Evolutionary conservation across 2,888 invertebrate species (phyloP), one percentile per base, ranked within the genome.

Genomic region (Phaonia tiefii): DNA sequence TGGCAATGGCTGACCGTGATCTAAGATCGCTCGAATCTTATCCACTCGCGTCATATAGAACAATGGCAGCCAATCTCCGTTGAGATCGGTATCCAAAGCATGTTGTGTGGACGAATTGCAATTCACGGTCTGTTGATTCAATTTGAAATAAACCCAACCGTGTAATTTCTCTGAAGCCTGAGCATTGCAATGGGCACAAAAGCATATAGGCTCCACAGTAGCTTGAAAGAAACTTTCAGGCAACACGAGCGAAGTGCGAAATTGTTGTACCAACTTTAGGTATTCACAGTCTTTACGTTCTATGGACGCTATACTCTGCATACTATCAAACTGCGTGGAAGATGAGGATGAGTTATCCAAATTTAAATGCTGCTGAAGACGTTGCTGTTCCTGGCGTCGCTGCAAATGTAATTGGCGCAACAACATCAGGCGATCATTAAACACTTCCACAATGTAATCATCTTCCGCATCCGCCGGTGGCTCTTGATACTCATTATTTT

Each of bases 271-370:
- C 39, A 90, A 86, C 71, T 90, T 90, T 8, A 91, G 81, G 80
- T 91, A 91, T 83, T 90, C 90, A 83, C 91, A 91, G 84, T 90
- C 90, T 80, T 89, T 89, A 54, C 87, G 88, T 69, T 90, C 90
- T 71, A 88, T 81, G 39, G 85, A 85, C 4, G 87, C 85, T 10
- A 89, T 84, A n/a, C 89, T 85, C 22, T 88, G 88, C 76, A 89
- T 83, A 10, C 88, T 88, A 80, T 89, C 88, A 22, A 87, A 88
- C 42, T 89, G 87, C 0, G 85, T 87, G 20, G 84, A 84, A 25
- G 87, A 86, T 0, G 85, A 82, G 0, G 82, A 87, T 83, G 80
- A 79, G 54, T 86, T 83, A 78, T 86, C 86, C 22, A 87, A 80
- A 81, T 86, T 87, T 0, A 86, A 83, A 25, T 77, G 84, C 51